Evolutionary conservation across 2,888 invertebrate genomes (phyloP).

Genomic region (Dioctria linearis): DNA sequence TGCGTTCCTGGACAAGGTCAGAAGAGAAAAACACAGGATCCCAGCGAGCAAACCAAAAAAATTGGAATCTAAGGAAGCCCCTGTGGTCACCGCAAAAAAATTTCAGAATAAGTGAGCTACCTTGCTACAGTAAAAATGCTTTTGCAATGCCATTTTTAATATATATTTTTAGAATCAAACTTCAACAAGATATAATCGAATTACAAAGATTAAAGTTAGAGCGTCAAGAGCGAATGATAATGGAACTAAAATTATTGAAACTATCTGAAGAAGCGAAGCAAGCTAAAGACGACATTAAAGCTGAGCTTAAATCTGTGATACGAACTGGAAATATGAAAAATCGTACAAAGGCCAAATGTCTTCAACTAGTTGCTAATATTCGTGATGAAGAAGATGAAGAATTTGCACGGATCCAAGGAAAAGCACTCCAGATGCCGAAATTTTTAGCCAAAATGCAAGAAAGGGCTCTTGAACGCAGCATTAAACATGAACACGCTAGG

Average conservation of each 20-base stretch:
- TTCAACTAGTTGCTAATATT: conserved; percentile 68
- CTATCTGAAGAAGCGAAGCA: conserved; percentile 77
- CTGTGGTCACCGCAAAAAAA: conserved; percentile 63
- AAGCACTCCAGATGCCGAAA: conserved; percentile 74
- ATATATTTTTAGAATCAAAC: conserved; percentile 73
- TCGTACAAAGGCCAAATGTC: conserved; percentile 71
- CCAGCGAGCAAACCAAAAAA: conserved; percentile 13
- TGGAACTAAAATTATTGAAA: conserved; percentile 80
- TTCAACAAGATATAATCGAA: conserved; percentile 82
- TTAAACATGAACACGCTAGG: conserved; percentile 69
- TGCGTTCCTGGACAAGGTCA: conserved; percentile 68
- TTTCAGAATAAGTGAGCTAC: conserved; percentile 68
- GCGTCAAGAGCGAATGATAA: conserved; percentile 81
- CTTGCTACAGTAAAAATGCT: neutral
- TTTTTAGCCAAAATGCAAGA: conserved; percentile 82
- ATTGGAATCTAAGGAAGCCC: neutral
- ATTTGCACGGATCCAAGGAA: conserved; percentile 66
- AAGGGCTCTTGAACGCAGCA: conserved; percentile 77
- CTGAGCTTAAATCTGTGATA: conserved; percentile 74
- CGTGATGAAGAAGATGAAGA: conserved; percentile 68
- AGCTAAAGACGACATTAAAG: conserved; percentile 75
- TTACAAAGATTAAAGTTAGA: conserved; percentile 80
- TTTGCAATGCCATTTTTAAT: neutral
- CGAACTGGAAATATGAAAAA: conserved; percentile 75
- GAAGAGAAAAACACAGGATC: conserved; percentile 65